Conservation (phyloP, 2,797 vertebrate species). For the Peromyscus nudipes region DNA sequence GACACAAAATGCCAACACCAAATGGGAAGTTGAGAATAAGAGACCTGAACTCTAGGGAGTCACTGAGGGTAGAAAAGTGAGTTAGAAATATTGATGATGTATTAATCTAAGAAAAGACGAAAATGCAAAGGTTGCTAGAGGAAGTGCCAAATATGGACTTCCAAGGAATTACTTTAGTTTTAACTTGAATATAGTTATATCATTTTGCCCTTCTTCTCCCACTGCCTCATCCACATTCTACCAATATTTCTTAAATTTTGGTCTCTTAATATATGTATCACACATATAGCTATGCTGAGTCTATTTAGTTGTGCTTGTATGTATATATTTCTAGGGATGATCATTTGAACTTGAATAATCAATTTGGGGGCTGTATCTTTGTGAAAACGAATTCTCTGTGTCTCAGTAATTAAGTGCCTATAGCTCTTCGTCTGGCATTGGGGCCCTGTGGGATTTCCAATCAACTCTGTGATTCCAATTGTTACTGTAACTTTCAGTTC, state of each 20-base stretch:
- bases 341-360: not conserved
- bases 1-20: not conserved
- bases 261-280: too few species aligned
- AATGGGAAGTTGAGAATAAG: not conserved
- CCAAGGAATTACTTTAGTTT: not conserved
- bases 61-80: not conserved
- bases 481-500: not conserved
- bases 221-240: not conserved
- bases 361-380: not conserved
- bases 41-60: not conserved
- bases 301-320: not conserved
- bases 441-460: not conserved
- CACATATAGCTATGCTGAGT: not conserved
- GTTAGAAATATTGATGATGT: not conserved
- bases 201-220: too few species aligned
- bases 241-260: not conserved
- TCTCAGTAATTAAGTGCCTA: too few species aligned
- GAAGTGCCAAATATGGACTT: not conserved
- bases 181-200: not conserved
- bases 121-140: not conserved
- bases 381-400: not conserved
- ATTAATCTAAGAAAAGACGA: not conserved
- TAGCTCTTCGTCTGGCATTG: not conserved
- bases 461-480: not conserved
- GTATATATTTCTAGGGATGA: not conserved